Evolutionary conservation across 1,140 invertebrate species (phyloP), one percentile per base, ranked within the genome.

Genomic region (Drosophila guanche): DNA sequence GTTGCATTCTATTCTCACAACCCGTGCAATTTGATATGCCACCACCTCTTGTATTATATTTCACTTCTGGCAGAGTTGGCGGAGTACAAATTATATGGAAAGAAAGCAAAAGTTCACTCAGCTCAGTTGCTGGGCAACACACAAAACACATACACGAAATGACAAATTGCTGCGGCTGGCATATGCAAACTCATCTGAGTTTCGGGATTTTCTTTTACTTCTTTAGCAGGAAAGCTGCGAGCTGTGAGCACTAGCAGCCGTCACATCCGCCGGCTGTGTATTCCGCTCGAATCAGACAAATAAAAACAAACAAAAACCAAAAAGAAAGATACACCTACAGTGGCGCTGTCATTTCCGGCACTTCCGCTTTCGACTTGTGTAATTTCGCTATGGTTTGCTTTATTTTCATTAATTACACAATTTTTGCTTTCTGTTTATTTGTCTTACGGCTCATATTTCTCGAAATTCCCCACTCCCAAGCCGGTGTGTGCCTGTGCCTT

Each of bases 281-380:
- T 33, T 33, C 29, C 29, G 29, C 8, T 33, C 8, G 33, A 10
- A 62, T 48, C 23, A 63, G 22, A 54, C 52, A 65, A 50, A 57
- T 51, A 65, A 47, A 42, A 58, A 67, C 23, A 53, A 27, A 50
- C 16, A 7, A 23, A 60, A 54, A 16, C 4, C 37, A 46, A 63
- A 33, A 41, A 25, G 22, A 57, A 33, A 42, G 22, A 63, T 45
- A 60, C 76, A 67, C 80, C 70, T 75, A 73, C 67, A 62, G 59
- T 12, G 33, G 33, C 59, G 63, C 37, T 16, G 52, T 62, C 81
- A 76, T 81, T 86, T 86, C 81, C 81, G 81, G 45, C 55, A 77
- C 69, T 88, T 86, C 83, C 81, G 81, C 83, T 86, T 88, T 81
- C 69, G 45, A 63, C 73, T 86, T 86, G 83, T 85, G 65, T 85